phyloP scores from a whole-genome alignment of 2,888 invertebrate species.

The Eupeodes latifasciatus region DNA sequence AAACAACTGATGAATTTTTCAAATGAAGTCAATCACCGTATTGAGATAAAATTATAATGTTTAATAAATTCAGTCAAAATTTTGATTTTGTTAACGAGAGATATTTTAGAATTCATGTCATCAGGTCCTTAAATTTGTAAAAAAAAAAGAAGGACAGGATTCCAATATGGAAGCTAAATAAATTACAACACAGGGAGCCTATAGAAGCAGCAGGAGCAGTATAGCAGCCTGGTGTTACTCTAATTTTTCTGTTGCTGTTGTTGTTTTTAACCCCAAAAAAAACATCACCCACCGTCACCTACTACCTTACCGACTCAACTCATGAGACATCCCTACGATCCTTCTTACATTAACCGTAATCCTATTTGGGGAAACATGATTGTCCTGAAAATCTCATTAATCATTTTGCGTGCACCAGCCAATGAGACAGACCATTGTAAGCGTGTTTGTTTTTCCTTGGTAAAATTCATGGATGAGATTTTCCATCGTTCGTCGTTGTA shows the following conservation, averaged over 20 bases:
- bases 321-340: slow-evolving; percentile 43
- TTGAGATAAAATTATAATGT: slow-evolving; percentile 54
- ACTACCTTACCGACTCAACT: not conserved
- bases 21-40: slow-evolving; percentile 64
- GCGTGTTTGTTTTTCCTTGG: slow-evolving; percentile 44
- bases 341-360: slow-evolving; percentile 76
- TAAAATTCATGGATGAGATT: slow-evolving; percentile 62
- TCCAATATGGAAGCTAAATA: slow-evolving; percentile 62
- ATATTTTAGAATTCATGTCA: not conserved
- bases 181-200: slow-evolving; percentile 56
- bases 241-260: too few relatives aligned
- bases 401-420: slow-evolving; percentile 74
- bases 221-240: too few relatives aligned
- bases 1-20: slow-evolving; percentile 72
- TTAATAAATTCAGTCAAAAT: slow-evolving; percentile 41
- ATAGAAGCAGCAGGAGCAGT: not conserved
- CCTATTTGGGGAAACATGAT: slow-evolving; percentile 76
- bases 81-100: not conserved
- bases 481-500: slow-evolving; percentile 9
- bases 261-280: slow-evolving; percentile 13
- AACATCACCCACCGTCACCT: slow-evolving; percentile 47
- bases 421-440: slow-evolving; percentile 64
- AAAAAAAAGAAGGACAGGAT: slow-evolving; percentile 10
- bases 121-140: too few relatives aligned
- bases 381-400: slow-evolving; percentile 76